Evolutionary conservation across 2,888 invertebrate genomes (phyloP), one percentile per base, ranked within the genome.

Genomic region (Fragum whitleyi): DNA sequence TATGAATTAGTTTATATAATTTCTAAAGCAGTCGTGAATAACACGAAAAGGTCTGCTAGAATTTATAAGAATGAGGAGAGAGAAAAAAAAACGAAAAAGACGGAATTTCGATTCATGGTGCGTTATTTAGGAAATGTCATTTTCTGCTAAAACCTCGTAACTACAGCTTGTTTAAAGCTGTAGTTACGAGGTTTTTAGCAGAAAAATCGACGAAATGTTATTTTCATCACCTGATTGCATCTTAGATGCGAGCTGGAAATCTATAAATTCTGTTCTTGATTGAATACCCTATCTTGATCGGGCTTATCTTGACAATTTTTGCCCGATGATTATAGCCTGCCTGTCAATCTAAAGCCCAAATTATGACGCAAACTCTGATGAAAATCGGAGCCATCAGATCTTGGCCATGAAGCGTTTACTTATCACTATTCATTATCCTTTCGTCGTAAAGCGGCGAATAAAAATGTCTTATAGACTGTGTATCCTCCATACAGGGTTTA

Each of bases 251-350:
- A 59, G 55, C 51, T 53, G 65, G 77, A 79, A 83, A 79, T 83
- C 79, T 83, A 83, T 79, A 83, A 79, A 83, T 82, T 78, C 82
- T 55, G 62, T 62, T 73, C 78, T 72, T 78, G 82, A 82, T 79
- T 79, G 82, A 82, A 73, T 32, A 53, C 53, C 76, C 79, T 79
- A 82, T 82, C 82, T 68, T 28, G 62, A 32, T 59, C 36, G 39
- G 47, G 67, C 69, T 73, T 82, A 82, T 82, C 82, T 82, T 82
- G 82, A 82, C 82, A 78, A 76, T 78, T 78, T 78, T 75, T 76
- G 75, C 78, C 73, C 36, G 73, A 69, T 75, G 78, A 78, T 82
- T 79, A 78, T 78, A 71, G 70, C 57, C 51, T 23, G 57, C 39
- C 77, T 79, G 83, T 76, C 79, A 79, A 67, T 65, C 72, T 70